These are phyloP conservation scores for Pectinophora gossypiella DNA, from an alignment of 1,140 invertebrate genomes.

Conservation along the genomic window DNA sequence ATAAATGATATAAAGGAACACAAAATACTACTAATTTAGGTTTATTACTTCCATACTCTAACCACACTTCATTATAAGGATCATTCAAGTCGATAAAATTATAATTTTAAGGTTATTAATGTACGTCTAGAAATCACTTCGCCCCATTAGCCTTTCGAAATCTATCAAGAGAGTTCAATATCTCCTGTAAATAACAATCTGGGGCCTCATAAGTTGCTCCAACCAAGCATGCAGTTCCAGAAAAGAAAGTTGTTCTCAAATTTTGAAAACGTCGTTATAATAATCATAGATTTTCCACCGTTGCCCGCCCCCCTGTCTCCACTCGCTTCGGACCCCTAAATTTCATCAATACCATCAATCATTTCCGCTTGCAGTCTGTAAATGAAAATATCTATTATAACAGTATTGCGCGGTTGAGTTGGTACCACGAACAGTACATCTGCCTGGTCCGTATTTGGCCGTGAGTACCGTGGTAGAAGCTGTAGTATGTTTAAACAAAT, in stretches of 20 bases:
- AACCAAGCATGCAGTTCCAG: not conserved
- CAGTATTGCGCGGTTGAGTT: slow-evolving; percentile 6
- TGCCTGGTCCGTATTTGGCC: not conserved
- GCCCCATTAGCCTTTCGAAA: no score
- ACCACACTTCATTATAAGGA: no score
- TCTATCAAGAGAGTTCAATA: no score
- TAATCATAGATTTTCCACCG: not conserved
- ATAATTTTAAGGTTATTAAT: no score
- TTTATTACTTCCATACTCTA: no score
- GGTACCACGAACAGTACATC: not conserved
- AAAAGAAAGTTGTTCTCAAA: slow-evolving; percentile 1
- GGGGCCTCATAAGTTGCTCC: not conserved
- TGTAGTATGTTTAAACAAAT: no score
- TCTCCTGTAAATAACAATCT: no score
- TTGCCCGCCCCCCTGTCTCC: slow-evolving; percentile 14
- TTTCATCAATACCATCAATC: slow-evolving; percentile 47
- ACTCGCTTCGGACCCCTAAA: slow-evolving; percentile 36
- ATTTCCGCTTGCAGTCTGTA: slow-evolving; percentile 43
- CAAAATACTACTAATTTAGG: no score
- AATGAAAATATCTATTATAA: slow-evolving; percentile 20
- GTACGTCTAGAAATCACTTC: no score
- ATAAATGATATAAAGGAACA: no score
- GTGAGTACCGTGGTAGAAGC: no score
- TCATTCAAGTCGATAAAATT: no score
- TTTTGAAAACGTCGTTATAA: slow-evolving; percentile 1